These are phyloP conservation scores for Macrosteles quadrilineatus DNA, from an alignment of 1,140 invertebrate genomes.

Conservation along the genomic window DNA sequence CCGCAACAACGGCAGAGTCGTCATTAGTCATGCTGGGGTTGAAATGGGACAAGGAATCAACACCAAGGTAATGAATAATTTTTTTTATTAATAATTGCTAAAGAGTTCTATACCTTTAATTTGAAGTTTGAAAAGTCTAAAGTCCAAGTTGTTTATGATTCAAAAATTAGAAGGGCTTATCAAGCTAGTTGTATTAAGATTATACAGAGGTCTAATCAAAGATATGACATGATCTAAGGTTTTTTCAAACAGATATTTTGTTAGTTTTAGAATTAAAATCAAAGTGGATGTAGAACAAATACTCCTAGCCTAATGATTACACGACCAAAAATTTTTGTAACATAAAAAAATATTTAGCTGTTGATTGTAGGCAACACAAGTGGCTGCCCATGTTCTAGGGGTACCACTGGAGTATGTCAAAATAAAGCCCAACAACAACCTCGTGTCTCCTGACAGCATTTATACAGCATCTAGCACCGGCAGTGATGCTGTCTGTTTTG, in stretches of 20 bases:
- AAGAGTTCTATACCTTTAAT: not conserved
- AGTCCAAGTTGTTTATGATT: too few species aligned
- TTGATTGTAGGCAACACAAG: constrained; percentile 80
- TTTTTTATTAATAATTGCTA: not conserved
- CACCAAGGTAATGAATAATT: constrained; percentile 82
- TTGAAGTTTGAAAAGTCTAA: too few species aligned
- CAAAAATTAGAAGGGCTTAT: too few species aligned
- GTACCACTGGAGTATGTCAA: constrained; percentile 68
- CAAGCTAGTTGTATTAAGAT: too few species aligned
- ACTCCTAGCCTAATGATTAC: too few species aligned
- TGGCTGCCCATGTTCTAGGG: constrained; percentile 70
- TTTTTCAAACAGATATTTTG: too few species aligned
- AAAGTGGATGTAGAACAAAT: too few species aligned
- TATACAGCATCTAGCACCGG: constrained; percentile 70
- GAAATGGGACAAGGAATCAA: constrained; percentile 97
- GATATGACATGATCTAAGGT: too few species aligned
- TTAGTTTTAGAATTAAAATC: too few species aligned
- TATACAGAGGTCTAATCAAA: too few species aligned
- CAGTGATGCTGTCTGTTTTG: constrained; percentile 67
- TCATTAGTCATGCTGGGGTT: constrained; percentile 86
- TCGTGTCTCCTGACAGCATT: constrained; percentile 62
- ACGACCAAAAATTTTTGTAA: too few species aligned
- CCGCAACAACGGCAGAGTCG: constrained; percentile 83
- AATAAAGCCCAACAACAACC: constrained; percentile 65
- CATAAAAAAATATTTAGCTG: too few species aligned